Conservation (phyloP, 2,888 invertebrate genomes). For the Ceraclea dissimilis region DNA sequence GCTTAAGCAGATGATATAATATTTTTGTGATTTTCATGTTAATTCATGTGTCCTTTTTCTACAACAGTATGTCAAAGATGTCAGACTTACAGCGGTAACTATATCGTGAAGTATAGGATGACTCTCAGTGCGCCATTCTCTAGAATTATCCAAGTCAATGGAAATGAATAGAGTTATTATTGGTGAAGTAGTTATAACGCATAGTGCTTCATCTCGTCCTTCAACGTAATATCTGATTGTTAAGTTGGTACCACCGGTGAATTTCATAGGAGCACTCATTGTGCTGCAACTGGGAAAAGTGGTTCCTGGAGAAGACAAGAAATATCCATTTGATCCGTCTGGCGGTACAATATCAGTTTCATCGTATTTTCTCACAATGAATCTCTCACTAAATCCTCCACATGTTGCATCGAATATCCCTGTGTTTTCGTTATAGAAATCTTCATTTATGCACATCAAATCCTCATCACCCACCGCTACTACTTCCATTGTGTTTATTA, state of each 20-base stretch:
- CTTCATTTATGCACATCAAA: not conserved
- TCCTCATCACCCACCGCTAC: too few species aligned
- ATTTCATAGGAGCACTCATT: not conserved
- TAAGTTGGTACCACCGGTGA: not conserved
- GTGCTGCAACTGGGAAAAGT: not conserved
- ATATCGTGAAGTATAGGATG: too few species aligned
- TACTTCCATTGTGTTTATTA: too few species aligned
- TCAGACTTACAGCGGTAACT: too few species aligned
- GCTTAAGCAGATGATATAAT: too few species aligned
- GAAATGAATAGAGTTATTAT: not conserved
- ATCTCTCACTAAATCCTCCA: not conserved
- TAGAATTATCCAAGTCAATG: not conserved
- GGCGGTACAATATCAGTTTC: not conserved
- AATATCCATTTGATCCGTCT: not conserved
- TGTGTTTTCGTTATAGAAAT: not conserved
- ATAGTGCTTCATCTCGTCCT: not conserved
- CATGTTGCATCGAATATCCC: not conserved
- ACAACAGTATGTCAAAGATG: too few species aligned
- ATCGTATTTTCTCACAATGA: not conserved
- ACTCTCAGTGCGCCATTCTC: not conserved
- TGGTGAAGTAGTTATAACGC: not conserved
- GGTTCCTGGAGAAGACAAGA: not conserved
- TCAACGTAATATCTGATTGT: not conserved
- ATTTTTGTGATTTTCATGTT: too few species aligned
- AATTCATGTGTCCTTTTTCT: too few species aligned